These are phyloP conservation scores for Erythrolamprus reginae DNA, from an alignment of 2,113 vertebrate species.

Conservation along the genomic window DNA sequence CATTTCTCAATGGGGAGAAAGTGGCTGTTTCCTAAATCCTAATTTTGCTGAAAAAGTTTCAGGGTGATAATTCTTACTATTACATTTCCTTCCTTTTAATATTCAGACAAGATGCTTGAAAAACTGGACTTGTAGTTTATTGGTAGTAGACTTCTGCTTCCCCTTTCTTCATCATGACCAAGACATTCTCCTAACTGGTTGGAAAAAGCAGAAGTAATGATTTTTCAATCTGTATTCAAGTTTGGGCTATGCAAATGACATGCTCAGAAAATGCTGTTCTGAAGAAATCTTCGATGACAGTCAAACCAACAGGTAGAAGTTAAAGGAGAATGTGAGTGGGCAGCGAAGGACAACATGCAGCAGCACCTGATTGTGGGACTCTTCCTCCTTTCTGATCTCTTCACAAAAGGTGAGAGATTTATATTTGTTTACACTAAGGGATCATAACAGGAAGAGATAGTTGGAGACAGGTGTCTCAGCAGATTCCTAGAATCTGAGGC, in stretches of 20 bases:
- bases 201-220: conserved; percentile 1
- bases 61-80: background rate
- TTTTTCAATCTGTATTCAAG: background rate
- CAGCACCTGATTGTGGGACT: background rate
- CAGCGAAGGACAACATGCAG: background rate
- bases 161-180: background rate
- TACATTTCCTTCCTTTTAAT: background rate
- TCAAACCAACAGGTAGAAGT: background rate
- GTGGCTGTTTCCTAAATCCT: background rate
- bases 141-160: background rate
- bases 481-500: background rate
- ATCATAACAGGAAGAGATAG: too few relatives aligned
- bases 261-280: too few relatives aligned
- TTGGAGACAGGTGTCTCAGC: background rate
- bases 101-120: background rate
- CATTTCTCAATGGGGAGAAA: background rate
- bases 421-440: background rate
- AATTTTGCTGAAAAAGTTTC: too few relatives aligned
- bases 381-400: background rate
- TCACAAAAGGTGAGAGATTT: background rate
- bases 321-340: background rate
- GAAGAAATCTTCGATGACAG: background rate
- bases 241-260: background rate
- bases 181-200: background rate
- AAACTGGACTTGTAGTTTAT: background rate